A percentile compares a stretch with the other conserved stretches of the same genome.
Evolutionary conservation across 1,140 invertebrate species (phyloP).

Genomic region (Trachymyrmex septentrionalis): DNA sequence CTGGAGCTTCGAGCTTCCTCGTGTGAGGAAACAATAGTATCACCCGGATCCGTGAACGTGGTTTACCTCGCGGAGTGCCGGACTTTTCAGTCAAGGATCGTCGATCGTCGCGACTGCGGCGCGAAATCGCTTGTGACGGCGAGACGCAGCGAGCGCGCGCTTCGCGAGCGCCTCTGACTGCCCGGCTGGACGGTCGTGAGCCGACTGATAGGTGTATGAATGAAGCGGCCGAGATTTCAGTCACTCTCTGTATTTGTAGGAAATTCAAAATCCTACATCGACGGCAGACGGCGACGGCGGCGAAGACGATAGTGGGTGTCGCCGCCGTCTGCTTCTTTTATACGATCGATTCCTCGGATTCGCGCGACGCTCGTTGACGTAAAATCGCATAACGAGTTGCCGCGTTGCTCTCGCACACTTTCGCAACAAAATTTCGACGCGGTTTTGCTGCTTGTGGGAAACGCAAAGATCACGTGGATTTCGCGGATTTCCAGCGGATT

Average conservation of each 20-base stretch:
- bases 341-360: slow-evolving; percentile 8
- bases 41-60: neutral
- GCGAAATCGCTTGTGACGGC: slow-evolving; percentile 11
- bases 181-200: slow-evolving; percentile 83
- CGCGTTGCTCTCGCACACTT: neutral
- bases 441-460: neutral
- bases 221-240: slow-evolving; percentile 83
- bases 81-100: slow-evolving; percentile 37
- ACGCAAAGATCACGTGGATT: neutral
- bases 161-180: slow-evolving; percentile 80
- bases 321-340: too few species aligned
- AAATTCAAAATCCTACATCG: slow-evolving; percentile 69
- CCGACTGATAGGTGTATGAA: slow-evolving; percentile 85
- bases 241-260: slow-evolving; percentile 77
- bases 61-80: neutral
- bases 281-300: neutral
- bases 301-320: neutral
- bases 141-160: slow-evolving; percentile 66
- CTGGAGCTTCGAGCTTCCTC: neutral
- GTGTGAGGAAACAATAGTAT: neutral
- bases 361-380: neutral
- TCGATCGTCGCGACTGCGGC: neutral
- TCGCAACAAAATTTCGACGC: neutral
- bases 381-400: neutral
- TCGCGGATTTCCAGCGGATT: neutral